Evolutionary conservation across 2,888 invertebrate genomes (phyloP).

Genomic region (Ganaspis brasiliensis): DNA sequence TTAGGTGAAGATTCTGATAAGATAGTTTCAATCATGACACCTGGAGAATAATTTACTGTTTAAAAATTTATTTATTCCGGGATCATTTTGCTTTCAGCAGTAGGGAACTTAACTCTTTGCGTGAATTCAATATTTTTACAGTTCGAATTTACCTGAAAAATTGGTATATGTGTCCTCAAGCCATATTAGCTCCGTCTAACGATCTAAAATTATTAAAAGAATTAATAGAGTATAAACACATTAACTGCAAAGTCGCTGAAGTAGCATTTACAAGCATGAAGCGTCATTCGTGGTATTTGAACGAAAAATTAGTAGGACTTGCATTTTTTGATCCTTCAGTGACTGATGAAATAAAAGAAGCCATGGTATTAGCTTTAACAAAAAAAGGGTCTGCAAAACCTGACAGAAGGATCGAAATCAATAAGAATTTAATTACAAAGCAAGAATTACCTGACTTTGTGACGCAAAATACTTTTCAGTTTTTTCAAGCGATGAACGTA

Average conservation of each 20-base stretch:
- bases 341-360: conserved; percentile 1
- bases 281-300: conserved; percentile 39
- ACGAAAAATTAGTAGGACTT: conserved; percentile 12
- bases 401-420: neutral
- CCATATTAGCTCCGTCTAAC: conserved; percentile 9
- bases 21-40: conserved; percentile 56
- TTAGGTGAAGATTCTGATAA: neutral
- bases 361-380: neutral
- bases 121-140: conserved; percentile 29
- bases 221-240: neutral
- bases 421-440: neutral
- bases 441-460: conserved; percentile 15
- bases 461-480: neutral
- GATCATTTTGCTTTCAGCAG: conserved; percentile 43
- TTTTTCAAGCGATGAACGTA: neutral
- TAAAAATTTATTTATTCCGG: conserved; percentile 59
- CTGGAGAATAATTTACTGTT: conserved; percentile 57
- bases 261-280: neutral
- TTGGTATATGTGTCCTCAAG: conserved; percentile 29
- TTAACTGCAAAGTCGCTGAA: conserved; percentile 6
- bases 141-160: conserved; percentile 20
- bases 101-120: neutral
- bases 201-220: conserved; percentile 39
- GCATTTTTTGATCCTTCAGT: conserved; percentile 28
- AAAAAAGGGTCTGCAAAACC: neutral